These are phyloP conservation scores for Melitaea athalia DNA, from an alignment of 2,888 invertebrate species.

Conservation along the genomic window DNA sequence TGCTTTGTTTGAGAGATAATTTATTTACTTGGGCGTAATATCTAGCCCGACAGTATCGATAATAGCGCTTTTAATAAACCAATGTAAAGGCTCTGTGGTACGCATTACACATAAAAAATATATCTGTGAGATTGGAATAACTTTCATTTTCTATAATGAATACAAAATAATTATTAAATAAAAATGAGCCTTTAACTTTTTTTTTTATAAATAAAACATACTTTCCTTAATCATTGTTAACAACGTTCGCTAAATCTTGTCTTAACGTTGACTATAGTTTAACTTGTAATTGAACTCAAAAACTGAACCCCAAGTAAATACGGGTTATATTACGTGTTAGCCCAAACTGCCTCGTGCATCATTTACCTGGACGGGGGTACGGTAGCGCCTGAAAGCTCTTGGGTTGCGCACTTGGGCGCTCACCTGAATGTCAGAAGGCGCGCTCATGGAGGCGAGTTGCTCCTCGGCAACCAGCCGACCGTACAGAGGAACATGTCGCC, in stretches of 20 bases:
- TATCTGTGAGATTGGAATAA: neutral
- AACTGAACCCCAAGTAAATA: constrained; percentile 5
- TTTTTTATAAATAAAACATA: neutral
- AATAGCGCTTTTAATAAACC: constrained; percentile 64
- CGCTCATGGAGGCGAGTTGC: constrained; percentile 86
- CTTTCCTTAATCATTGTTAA: neutral
- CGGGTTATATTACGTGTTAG: constrained; percentile 26
- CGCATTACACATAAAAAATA: constrained; percentile 28
- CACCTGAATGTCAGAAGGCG: constrained; percentile 86
- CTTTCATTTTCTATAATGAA: constrained; percentile 1
- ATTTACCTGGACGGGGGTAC: constrained; percentile 77
- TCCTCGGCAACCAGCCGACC: constrained; percentile 95
- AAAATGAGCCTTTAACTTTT: neutral
- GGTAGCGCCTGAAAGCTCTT: constrained; percentile 80
- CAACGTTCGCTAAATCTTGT: constrained; percentile 1
- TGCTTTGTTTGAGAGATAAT: constrained; percentile 65
- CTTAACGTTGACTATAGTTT: neutral
- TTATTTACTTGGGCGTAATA: constrained; percentile 70
- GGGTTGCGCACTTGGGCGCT: constrained; percentile 79
- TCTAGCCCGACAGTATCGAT: constrained; percentile 60
- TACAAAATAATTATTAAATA: neutral
- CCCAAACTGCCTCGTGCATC: constrained; percentile 79
- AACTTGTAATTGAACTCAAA: neutral
- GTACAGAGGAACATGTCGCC: constrained; percentile 91
- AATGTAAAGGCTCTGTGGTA: constrained; percentile 46